Conservation (phyloP, 2,113 vertebrate species). For the Odocoileus virginianus region DNA sequence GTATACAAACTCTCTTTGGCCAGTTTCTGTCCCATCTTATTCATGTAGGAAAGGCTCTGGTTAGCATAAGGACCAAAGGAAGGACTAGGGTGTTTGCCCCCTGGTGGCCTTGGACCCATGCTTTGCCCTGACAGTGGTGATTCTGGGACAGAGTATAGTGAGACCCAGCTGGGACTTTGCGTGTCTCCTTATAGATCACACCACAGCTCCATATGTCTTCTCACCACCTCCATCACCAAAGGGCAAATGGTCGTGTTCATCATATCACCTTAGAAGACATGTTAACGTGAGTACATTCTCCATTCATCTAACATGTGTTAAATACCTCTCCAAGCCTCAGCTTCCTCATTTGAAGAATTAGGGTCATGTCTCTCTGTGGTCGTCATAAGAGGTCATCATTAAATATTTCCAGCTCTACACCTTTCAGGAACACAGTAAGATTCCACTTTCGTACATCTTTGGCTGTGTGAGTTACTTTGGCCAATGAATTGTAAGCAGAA, state of each 20-base stretch:
- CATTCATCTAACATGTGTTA: not conserved
- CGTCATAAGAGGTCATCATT: not conserved
- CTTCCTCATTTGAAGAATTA: not conserved
- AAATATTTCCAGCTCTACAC: not conserved
- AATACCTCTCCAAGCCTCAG: not conserved
- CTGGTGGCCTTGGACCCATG: not conserved
- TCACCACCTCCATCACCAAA: not conserved
- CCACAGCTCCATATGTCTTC: not conserved
- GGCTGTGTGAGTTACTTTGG: not conserved
- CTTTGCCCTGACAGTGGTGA: not conserved
- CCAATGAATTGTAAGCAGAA: not conserved
- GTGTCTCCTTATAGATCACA: not conserved
- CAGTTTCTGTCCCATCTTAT: not conserved
- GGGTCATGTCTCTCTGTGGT: not conserved
- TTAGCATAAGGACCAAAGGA: not conserved
- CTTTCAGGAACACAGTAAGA: not conserved
- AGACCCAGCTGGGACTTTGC: not conserved
- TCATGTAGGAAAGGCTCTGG: not conserved
- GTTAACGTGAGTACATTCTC: not conserved
- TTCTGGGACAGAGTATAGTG: not conserved
- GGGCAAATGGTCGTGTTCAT: not conserved
- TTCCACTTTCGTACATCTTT: not conserved
- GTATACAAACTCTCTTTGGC: not conserved
- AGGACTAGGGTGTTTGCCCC: not conserved
- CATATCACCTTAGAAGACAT: slow-evolving; percentile 1